Evolutionary conservation across 2,888 invertebrate genomes (phyloP), one percentile per base, ranked within the genome.

Genomic region (Cephus nigrinus): DNA sequence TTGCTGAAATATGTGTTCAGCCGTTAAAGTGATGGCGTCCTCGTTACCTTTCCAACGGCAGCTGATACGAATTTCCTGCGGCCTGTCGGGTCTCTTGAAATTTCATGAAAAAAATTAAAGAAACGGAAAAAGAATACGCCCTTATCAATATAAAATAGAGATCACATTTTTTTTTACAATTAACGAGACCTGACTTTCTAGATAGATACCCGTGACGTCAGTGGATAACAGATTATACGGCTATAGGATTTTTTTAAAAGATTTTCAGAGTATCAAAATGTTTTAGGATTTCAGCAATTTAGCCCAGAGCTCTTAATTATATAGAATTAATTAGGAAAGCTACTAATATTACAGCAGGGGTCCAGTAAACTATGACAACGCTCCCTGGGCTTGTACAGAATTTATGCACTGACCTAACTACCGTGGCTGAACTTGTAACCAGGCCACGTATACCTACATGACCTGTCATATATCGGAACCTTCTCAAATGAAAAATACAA

Each of bases 331-430:
- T 84, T 85, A 80, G 75, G 80, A 69, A 77, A 74, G 76, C 84
- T 82, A 84, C 86, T 85, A 87, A 87, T 87, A 85, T 86, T 85
- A 83, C 80, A 87, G 81, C 74, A 80, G 75, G 81, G 82, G 82
- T 82, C 82, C 83, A 80, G 81, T 76, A 80, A 80, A 82, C 83
- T 82, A 83, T 83, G 83, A 85, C 86, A 85, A 87, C 85, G 85
- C 85, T 86, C 87, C 86, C 87, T 77, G 75, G 83, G 80, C 84
- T 87, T 82, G 83, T 87, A 84, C 82, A 84, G 79, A 85, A 87
- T 84, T 84, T 83, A 86, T 86, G 75, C 78, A 83, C 80, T 83
- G 82, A 79, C 80, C 82, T 23, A 55, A 55, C 55, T 23, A 23
- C 55, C 2, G 55, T 23, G 55, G 55, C 15, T 23, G 55, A 55